Base-by-base conservation (phyloP, 37 sponge, comb jelly and placozoan species). In the Geodia barretti region DNA sequence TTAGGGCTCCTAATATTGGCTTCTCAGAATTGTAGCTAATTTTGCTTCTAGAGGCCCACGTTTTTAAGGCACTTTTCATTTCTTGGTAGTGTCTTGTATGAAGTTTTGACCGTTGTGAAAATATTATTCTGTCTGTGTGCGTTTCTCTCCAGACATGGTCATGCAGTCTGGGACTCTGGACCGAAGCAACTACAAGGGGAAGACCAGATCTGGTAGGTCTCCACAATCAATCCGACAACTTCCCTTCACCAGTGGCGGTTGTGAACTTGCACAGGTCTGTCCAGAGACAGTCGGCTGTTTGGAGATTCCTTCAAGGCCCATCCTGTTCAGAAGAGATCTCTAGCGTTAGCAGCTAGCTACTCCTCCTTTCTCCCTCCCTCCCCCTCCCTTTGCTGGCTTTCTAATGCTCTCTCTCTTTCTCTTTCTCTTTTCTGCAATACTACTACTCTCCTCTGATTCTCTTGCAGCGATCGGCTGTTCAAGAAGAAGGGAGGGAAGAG, bases 151-250 rank as follows among this genome's bases (percentile, higher is more conserved):
- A 87, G 87, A 87, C 35, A 75, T 69, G 64, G 81, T 87, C 41
- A 35, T 87, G 14, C 34, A 80, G 70, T 87, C 87, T 43, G 87
- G 87, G 17, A 87, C 87, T 58, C 41, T 87, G 67, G 77, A 87
- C 62, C 80, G 87, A 80, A 80, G n/a, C 20, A 35, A 59, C 41
- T 83, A 83, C 75, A 74, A 43, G 21, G 83, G 83, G 35, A 73
- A 75, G 32, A 68, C 76, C 42, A 75, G 33, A 41, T 43, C 19
- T 33, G 33, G 74, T 74, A n/a, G 21, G 78, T 78, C 24, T 47
- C 54, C 54, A 47, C 54, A 17, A 14, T 7, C 54, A 17, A 14
- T 47, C 54, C 54, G 7, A 14, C 54, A 47, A 17, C 54, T 47
- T 14, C 14, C 54, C 54, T 14, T 47, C 54, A 17, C 11, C 54